Conservation (phyloP, 2,888 invertebrate genomes). For the Taphrorychus bicolor region DNA sequence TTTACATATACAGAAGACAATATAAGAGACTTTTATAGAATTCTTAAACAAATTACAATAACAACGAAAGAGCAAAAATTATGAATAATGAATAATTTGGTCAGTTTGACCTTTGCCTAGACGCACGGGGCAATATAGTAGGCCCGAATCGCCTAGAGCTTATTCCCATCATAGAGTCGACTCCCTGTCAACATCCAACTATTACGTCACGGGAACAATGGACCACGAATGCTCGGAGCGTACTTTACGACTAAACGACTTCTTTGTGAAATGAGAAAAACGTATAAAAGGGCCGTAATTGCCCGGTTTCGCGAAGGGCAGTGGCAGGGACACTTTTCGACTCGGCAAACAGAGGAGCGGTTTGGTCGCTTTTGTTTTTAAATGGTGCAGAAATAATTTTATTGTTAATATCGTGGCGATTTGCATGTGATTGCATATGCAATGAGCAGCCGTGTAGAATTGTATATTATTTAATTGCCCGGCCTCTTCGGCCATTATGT, state of each 20-base stretch:
- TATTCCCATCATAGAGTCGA: slow-evolving; percentile 24
- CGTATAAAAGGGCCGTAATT: slow-evolving; percentile 32
- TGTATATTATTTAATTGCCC: background rate
- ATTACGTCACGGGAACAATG: slow-evolving; percentile 37
- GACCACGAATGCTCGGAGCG: slow-evolving; percentile 12
- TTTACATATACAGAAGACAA: too few species aligned
- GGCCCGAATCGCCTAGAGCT: slow-evolving; percentile 10
- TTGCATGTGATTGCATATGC: slow-evolving; percentile 11
- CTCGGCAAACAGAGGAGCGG: too few species aligned
- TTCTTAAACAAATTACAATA: too few species aligned
- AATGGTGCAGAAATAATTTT: slow-evolving; percentile 39
- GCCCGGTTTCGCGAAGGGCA: slow-evolving; percentile 25
- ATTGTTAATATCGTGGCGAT: slow-evolving; percentile 22
- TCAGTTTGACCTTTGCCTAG: too few species aligned
- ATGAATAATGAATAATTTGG: too few species aligned
- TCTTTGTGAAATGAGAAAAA: slow-evolving; percentile 28
- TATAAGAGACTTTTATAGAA: too few species aligned
- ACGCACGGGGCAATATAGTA: background rate
- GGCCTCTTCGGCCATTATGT: background rate
- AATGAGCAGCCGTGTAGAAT: background rate
- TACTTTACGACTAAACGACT: slow-evolving; percentile 39
- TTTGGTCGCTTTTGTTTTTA: slow-evolving; percentile 26
- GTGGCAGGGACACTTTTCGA: slow-evolving; percentile 20
- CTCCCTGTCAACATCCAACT: slow-evolving; percentile 32
- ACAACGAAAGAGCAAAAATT: too few species aligned